These are phyloP conservation scores for Iselma pallidipennis DNA, from an alignment of 2,888 invertebrate genomes.

Conservation along the genomic window DNA sequence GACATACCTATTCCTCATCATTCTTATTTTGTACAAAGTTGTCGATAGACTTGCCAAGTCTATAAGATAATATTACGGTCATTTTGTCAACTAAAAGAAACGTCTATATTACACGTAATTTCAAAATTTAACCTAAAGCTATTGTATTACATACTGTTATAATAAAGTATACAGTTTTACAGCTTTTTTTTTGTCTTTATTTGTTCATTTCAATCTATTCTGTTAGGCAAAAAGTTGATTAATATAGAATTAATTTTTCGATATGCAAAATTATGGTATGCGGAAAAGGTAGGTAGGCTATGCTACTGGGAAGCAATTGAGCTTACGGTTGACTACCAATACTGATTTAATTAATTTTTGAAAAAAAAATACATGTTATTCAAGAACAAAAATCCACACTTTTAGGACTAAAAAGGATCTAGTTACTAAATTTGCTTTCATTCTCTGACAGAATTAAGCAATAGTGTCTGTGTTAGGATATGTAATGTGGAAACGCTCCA, in stretches of 20 bases:
- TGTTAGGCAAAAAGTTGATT: background rate
- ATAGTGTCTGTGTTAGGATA: too few relatives aligned
- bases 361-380: too few relatives aligned
- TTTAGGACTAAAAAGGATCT: too few relatives aligned
- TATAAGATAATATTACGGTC: background rate
- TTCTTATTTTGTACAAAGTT: too few relatives aligned
- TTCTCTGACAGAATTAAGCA: too few relatives aligned
- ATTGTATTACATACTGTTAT: background rate
- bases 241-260: background rate
- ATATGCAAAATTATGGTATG: background rate
- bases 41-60: too few relatives aligned
- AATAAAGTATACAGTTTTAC: background rate
- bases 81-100: background rate
- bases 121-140: background rate
- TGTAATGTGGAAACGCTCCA: too few relatives aligned
- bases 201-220: background rate
- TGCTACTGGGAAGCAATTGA: background rate
- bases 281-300: background rate
- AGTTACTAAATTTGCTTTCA: too few relatives aligned
- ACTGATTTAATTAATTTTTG: background rate
- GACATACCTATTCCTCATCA: too few relatives aligned
- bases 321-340: background rate
- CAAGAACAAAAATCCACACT: too few relatives aligned
- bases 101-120: background rate
- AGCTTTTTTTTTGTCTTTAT: background rate